These are phyloP conservation scores for Distichodus sexfasciatus DNA, from an alignment of 2,797 vertebrate genomes.

Conservation along the genomic window DNA sequence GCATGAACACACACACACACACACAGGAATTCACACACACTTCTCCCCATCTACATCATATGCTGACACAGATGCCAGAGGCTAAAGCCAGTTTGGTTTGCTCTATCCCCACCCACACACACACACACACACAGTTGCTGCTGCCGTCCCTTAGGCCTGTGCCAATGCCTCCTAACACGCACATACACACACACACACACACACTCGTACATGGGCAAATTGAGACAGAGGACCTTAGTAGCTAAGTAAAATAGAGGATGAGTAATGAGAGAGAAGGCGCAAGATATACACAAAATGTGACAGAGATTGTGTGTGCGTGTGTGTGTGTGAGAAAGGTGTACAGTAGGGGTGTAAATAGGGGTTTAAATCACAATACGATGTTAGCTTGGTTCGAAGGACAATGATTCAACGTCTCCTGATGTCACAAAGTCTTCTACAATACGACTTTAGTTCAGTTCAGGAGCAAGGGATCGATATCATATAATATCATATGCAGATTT, in stretches of 20 bases:
- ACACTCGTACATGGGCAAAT: neutral
- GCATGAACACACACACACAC: slow-evolving; percentile 27
- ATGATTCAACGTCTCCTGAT: too few species aligned
- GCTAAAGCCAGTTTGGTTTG: slow-evolving; percentile 32
- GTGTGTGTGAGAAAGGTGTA: too few species aligned
- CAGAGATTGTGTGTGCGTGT: too few species aligned
- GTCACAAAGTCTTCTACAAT: too few species aligned
- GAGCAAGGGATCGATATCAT: too few species aligned
- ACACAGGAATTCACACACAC: slow-evolving; percentile 5
- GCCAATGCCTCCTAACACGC: neutral
- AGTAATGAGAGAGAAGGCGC: slow-evolving; percentile 9
- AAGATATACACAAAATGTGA: slow-evolving; percentile 17
- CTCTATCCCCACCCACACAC: slow-evolving; percentile 19
- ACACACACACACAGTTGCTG: neutral
- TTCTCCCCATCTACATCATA: slow-evolving; percentile 21
- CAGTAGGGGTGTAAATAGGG: too few species aligned
- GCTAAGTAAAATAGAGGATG: slow-evolving; percentile 3
- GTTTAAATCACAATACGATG: too few species aligned
- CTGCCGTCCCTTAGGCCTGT: neutral
- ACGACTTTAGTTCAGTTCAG: too few species aligned
- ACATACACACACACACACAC: too few species aligned
- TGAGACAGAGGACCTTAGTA: slow-evolving; percentile 6
- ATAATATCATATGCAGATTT: too few species aligned
- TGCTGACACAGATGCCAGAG: slow-evolving; percentile 32
- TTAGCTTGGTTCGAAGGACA: too few species aligned